Evolutionary conservation across 2,797 vertebrate species (phyloP), one percentile per base, ranked within the genome.

Genomic region (Neostethus bicornis): DNA sequence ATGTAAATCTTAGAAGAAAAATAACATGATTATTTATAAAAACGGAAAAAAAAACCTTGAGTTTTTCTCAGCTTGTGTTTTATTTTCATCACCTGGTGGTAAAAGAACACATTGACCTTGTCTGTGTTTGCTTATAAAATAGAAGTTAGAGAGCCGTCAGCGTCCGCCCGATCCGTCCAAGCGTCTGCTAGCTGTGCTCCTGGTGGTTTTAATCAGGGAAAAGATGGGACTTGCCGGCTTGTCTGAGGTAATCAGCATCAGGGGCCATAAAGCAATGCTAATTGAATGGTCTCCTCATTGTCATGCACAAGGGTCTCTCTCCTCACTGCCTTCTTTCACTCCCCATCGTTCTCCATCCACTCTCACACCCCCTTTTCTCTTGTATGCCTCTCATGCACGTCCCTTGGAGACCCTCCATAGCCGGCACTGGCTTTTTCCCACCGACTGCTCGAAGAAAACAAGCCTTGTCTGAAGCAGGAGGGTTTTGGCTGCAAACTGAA

Each of bases 261-360:
- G 88, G 75, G 81, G 77, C 85, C 85, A 79, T 90, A 90, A 89
- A 90, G 83, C 77, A 69, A 77, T 65, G 76, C 87, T 92, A 93
- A 93, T 91, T 92, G 90, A 93, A 92, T 89, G 88, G 87, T 80
- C 66, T 77, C 81, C 89, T 92, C 90, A 91, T 93, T 91, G 88
- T 88, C 88, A 93, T 92, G 89, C 91, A 87, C 52, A 49, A 69
- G 68, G 70, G 72, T 73, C 52, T 75, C 67, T 70, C 69, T 63
- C 46, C 62, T 75, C 69, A 45, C 58, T 71, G 62, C 45, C 61
- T 32, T 29, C 55, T 43, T 68, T 67, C 42, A 51, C 56, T 58
- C 47, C 24, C 72, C 44, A 24, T 54, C 72, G 43, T 38, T 42
- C 77, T 48, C 61, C 41, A 54, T 72, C 61, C 70, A 58, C 65